Evolutionary conservation across 2,797 vertebrate species (phyloP), one percentile per base, ranked within the genome.

Genomic region (Pelodytes ibericus): DNA sequence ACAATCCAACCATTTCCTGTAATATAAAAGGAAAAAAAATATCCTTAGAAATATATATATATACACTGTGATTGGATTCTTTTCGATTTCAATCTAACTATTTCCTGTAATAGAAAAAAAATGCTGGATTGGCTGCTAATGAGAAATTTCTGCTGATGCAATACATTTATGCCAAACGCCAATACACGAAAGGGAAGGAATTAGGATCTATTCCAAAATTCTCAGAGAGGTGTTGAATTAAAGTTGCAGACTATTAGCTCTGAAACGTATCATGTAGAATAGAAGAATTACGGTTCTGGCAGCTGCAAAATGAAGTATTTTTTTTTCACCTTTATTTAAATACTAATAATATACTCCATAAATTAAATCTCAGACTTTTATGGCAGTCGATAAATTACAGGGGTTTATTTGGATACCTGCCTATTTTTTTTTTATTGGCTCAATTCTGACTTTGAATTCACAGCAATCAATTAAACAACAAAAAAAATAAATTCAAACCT

Each of bases 171-270:
- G 69, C 80, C 80, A 65, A 39, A 57, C 8, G 22, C 66, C 0
- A 0, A 76, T n/a, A 69, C 68, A 66, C 68, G 80, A 81, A 77
- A 72, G 36, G n/a, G 71, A 80, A 70, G 73, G 79, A 74, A 27
- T 67, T 36, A 58, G 82, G 84, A 82, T 0, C 0, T 75, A 65
- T 82, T 72, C 85, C 84, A 80, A 77, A 80, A 59, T 0, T 59
- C 4, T 69, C 80, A 74, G 74, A 80, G 81, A 79, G 75, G 80
- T 82, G 82, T 70, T 60, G 82, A 77, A 71, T 81, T 83, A 74
- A 84, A 86, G 84, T 82, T 82, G 82, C 36, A 79, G 81, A 86
- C 87, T 68, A 58, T 79, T 83, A 82, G 80, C 71, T 82, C 82
- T 80, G 72, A 82, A 79, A 1, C 0, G 66, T 70, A 75, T 76